Percentiles rank a stretch among this genome's conserved stretches.
These are phyloP conservation scores for Siniperca chuatsi DNA, from an alignment of 2,113 vertebrate species.

Conservation along the genomic window DNA sequence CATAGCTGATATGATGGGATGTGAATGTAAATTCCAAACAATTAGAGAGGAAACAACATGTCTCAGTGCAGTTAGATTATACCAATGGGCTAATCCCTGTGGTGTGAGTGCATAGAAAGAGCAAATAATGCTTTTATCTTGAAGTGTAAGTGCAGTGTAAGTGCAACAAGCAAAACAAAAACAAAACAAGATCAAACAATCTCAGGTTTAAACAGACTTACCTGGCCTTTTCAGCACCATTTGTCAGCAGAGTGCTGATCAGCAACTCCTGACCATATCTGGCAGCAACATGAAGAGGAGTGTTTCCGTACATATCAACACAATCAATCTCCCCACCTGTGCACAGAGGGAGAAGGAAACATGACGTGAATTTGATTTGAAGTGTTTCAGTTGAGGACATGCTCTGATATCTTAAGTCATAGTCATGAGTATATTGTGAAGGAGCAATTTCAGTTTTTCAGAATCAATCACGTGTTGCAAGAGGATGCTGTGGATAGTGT, in stretches of 20 bases:
- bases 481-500: neutral
- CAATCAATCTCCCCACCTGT: conserved; percentile 95
- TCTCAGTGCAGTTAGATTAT: neutral
- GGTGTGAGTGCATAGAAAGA: neutral
- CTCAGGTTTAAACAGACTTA: conserved; percentile 62
- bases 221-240: conserved; percentile 93
- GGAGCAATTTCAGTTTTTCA: neutral
- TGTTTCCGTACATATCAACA: conserved; percentile 92
- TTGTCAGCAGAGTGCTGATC: conserved; percentile 96
- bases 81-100: neutral
- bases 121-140: too few relatives aligned
- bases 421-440: neutral
- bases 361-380: neutral
- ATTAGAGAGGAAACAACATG: neutral
- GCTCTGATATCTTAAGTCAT: neutral
- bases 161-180: too few relatives aligned
- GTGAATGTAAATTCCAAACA: neutral
- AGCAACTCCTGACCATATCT: conserved; percentile 96
- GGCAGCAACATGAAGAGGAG: conserved; percentile 95
- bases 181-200: neutral
- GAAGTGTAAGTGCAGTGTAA: neutral
- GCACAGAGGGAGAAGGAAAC: conserved; percentile 3
- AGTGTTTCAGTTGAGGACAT: neutral
- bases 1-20: neutral
- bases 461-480: neutral